These are phyloP conservation scores for Oscheius sp. DNA, from an alignment of 2,888 invertebrate species.

Conservation along the genomic window DNA sequence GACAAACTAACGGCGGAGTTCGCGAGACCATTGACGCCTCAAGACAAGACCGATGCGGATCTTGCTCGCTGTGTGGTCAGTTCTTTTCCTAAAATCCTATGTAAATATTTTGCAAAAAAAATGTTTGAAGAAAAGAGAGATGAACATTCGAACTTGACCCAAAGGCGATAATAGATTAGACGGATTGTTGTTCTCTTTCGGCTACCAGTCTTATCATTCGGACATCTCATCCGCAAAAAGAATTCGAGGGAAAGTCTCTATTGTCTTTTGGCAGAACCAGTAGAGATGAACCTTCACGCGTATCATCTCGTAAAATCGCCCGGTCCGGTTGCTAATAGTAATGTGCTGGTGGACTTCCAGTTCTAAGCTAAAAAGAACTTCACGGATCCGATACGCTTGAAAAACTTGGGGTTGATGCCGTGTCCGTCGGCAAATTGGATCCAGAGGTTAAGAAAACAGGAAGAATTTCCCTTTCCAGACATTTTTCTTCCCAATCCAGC, in stretches of 20 bases:
- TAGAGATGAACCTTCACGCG: conserved; percentile 13
- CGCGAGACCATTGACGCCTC: conserved; percentile 33
- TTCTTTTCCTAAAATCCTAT: not conserved
- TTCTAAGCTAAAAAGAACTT: conserved; percentile 18
- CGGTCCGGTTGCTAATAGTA: conserved; percentile 26
- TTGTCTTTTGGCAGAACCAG: conserved; percentile 28
- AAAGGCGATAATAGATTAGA: no score
- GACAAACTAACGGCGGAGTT: conserved; percentile 48
- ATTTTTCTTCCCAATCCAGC: conserved; percentile 34
- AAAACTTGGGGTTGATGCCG: no score
- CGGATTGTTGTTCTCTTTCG: no score
- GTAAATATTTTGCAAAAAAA: not conserved
- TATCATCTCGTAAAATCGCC: conserved; percentile 28
- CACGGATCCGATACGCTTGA: conserved; percentile 21
- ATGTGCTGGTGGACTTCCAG: conserved; percentile 20
- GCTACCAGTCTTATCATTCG: no score
- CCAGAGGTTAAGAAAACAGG: conserved; percentile 5
- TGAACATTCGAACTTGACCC: no score
- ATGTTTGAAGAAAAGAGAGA: not conserved
- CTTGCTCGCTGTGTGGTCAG: conserved; percentile 38
- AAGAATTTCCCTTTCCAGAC: conserved; percentile 28
- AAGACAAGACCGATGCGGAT: conserved; percentile 36
- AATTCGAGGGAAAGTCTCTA: not conserved
- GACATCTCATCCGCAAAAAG: no score
- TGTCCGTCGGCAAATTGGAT: not conserved